phyloP scores from a whole-genome alignment of 2,113 vertebrate species.

The Oryzias melastigma region DNA sequence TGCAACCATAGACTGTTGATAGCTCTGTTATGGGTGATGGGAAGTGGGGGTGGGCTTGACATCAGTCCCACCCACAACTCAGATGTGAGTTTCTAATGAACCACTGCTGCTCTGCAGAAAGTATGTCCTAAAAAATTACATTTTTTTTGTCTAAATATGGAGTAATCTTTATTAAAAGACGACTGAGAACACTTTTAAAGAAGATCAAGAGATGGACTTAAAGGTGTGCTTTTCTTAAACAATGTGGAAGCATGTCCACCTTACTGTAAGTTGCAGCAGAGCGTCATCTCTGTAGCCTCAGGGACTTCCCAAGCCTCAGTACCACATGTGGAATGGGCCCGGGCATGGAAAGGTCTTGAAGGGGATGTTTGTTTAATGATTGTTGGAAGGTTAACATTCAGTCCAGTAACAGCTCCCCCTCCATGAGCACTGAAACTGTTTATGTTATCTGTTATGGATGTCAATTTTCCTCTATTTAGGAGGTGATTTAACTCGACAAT shows the following conservation, averaged over 20 bases:
- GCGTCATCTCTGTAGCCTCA: conserved; percentile 50
- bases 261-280: conserved; percentile 63
- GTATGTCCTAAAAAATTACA: too few relatives aligned
- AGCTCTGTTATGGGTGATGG: too few relatives aligned
- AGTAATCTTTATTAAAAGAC: too few relatives aligned
- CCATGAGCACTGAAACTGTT: conserved; percentile 49
- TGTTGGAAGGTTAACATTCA: conserved; percentile 66
- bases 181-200: too few relatives aligned
- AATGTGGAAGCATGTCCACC: conserved; percentile 51
- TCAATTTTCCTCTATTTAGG: conserved; percentile 70
- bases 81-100: too few relatives aligned
- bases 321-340: conserved; percentile 60
- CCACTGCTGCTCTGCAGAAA: too few relatives aligned
- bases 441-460: conserved; percentile 69
- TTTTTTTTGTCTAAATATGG: too few relatives aligned
- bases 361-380: conserved; percentile 75
- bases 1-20: too few relatives aligned
- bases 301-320: conserved; percentile 70
- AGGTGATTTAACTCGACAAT: conserved; percentile 63
- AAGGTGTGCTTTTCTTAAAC: conserved; percentile 41
- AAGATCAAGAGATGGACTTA: too few relatives aligned
- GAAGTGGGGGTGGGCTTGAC: too few relatives aligned
- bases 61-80: too few relatives aligned
- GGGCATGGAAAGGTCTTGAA: conserved; percentile 58
- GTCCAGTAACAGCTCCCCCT: conserved; percentile 58